Conservation (phyloP, 2,113 vertebrate genomes). For the Geococcyx californianus region DNA sequence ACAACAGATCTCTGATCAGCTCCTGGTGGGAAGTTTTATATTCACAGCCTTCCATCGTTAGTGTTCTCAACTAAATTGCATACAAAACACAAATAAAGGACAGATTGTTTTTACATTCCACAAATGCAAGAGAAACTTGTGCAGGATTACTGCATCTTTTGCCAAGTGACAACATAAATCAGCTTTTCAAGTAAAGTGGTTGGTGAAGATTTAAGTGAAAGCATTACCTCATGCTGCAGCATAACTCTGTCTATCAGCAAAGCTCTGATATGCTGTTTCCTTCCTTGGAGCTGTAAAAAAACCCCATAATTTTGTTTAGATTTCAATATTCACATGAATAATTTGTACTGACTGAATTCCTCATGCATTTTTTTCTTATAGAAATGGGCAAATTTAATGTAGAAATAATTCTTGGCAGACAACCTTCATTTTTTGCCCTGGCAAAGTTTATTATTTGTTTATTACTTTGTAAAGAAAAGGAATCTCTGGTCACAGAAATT, state of each 20-base stretch:
- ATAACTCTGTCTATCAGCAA: constrained; percentile 95
- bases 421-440: background rate
- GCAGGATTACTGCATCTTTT: background rate
- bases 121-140: background rate
- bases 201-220: background rate
- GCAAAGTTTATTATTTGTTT: background rate
- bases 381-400: background rate
- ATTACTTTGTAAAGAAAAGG: background rate
- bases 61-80: constrained; percentile 84
- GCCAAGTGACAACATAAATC: background rate
- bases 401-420: background rate
- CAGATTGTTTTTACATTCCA: background rate
- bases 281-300: constrained; percentile 89
- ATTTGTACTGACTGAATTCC: background rate
- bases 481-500: background rate
- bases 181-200: background rate
- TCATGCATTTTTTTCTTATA: background rate
- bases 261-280: constrained; percentile 95
- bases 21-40: constrained; percentile 91
- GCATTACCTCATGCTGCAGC: constrained; percentile 93
- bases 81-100: background rate
- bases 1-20: constrained; percentile 90
- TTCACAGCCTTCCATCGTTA: constrained; percentile 92
- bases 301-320: background rate
- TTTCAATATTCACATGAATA: background rate